phyloP scores from a whole-genome alignment of 1,140 invertebrate genomes.

The Periplaneta americana region DNA sequence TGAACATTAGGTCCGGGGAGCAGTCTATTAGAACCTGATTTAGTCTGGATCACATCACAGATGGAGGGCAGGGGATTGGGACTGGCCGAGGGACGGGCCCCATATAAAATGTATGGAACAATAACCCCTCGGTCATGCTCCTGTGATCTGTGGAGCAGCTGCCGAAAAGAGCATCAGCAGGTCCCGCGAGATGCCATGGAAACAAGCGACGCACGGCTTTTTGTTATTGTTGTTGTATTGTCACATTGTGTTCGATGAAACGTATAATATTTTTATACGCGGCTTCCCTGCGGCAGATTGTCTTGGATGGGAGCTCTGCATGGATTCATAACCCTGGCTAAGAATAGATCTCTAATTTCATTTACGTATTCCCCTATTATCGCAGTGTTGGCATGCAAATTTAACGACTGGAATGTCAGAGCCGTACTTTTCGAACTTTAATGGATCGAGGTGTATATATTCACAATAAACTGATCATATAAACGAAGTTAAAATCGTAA shows the following conservation, averaged over 20 bases:
- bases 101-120: not conserved
- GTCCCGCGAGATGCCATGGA: not conserved
- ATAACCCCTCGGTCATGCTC: not conserved
- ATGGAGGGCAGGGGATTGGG: not conserved
- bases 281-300: no score
- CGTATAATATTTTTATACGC: not conserved
- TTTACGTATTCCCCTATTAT: no score
- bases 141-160: not conserved
- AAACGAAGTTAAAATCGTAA: no score
- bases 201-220: not conserved
- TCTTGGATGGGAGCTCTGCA: no score
- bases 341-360: no score
- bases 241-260: not conserved
- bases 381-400: no score
- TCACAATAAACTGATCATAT: no score
- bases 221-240: not conserved
- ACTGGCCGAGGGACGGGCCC: not conserved
- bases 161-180: not conserved
- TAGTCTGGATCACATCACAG: not conserved
- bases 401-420: no score
- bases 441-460: no score
- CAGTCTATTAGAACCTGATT: conserved; percentile 7
- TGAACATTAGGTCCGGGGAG: not conserved
- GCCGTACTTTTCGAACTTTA: no score
- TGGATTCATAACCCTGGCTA: no score